Percentiles rank a stretch among this genome's conserved stretches.
Evolutionary conservation across 2,888 invertebrate species (phyloP).

Genomic region (Saturnia pavonia): DNA sequence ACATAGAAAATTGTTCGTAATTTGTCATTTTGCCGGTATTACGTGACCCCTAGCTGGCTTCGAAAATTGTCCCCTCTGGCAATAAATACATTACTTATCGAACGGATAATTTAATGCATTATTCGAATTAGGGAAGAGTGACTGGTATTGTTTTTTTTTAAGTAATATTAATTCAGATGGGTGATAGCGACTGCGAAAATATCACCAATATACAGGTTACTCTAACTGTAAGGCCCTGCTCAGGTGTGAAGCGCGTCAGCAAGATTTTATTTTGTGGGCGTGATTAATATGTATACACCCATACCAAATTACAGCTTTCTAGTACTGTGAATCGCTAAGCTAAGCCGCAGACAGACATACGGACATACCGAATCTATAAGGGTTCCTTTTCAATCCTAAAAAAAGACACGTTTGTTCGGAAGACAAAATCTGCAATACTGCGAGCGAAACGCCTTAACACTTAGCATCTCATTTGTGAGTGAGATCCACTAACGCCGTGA

Average conservation of each 20-base stretch:
- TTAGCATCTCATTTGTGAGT: conserved; percentile 11
- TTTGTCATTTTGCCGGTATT: conserved; percentile 4
- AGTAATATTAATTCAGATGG: not conserved
- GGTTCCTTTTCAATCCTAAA: too few species aligned
- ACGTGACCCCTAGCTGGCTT: not conserved
- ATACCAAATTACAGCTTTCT: too few species aligned
- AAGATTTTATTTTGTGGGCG: too few species aligned
- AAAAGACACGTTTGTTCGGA: not conserved
- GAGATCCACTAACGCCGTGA: conserved; percentile 3
- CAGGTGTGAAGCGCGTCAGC: too few species aligned
- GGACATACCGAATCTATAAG: too few species aligned
- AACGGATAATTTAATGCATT: not conserved
- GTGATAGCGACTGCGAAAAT: not conserved
- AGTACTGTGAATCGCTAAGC: too few species aligned
- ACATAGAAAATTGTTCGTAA: not conserved
- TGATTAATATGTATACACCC: too few species aligned
- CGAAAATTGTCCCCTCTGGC: not conserved
- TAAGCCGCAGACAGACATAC: too few species aligned
- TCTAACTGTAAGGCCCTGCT: not conserved
- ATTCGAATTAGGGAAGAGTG: not conserved
- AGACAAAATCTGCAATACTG: conserved; percentile 6
- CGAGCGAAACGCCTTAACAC: not conserved
- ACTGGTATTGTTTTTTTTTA: not conserved
- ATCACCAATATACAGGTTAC: not conserved
- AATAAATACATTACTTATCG: conserved; percentile 12